Conservation (phyloP, 2,797 vertebrate species). For the Gephyroberyx darwinii region DNA sequence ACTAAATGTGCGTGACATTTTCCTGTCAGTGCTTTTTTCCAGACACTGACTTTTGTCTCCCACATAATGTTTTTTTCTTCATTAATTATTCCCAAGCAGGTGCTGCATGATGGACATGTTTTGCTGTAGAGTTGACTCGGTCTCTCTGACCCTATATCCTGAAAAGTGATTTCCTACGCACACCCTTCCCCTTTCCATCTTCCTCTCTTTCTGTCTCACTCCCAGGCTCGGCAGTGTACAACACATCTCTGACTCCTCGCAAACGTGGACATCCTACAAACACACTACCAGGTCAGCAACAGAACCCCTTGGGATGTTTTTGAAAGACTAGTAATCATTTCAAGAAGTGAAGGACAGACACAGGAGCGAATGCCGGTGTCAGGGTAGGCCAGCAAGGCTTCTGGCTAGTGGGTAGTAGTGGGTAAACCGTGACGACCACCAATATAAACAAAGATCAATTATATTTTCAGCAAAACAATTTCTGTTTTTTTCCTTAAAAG, state of each 20-base stretch:
- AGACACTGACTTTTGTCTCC: background rate
- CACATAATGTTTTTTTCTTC: background rate
- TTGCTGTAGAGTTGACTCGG: background rate
- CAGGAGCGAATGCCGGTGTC: background rate
- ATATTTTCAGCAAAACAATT: too few relatives aligned
- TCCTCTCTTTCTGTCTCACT: slow-evolving; percentile 22
- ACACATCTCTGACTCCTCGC: slow-evolving; percentile 86
- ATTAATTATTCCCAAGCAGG: background rate
- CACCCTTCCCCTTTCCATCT: background rate
- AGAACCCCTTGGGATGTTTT: background rate
- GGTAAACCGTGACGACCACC: background rate
- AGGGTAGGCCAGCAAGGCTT: background rate
- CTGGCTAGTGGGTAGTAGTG: slow-evolving; percentile 6
- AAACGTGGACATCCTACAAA: slow-evolving; percentile 83
- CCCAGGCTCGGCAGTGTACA: slow-evolving; percentile 93
- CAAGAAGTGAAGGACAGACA: background rate
- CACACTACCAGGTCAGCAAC: slow-evolving; percentile 64
- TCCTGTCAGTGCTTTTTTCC: background rate
- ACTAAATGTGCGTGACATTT: background rate
- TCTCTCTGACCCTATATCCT: background rate
- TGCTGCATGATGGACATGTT: background rate
- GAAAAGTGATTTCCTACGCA: background rate
- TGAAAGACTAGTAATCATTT: background rate
- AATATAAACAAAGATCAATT: background rate
- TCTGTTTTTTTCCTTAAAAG: too few relatives aligned